A percentile compares a stretch with the other conserved stretches of the same genome.
These are phyloP conservation scores for Hydrolagus colliei DNA, from an alignment of 2,797 vertebrate species.

Conservation along the genomic window DNA sequence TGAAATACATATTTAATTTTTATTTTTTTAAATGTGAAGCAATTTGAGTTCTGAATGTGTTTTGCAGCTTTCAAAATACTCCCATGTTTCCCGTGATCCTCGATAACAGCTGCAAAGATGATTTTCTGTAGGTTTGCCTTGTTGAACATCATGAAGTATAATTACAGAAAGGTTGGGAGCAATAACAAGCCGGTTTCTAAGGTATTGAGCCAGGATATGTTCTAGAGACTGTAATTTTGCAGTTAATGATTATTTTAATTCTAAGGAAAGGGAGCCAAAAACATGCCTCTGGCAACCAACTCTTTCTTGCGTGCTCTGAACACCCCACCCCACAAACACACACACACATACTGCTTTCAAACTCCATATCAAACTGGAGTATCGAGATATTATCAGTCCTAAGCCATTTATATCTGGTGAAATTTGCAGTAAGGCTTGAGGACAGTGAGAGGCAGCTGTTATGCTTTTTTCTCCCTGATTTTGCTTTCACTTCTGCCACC, in stretches of 20 bases:
- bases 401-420: too few relatives aligned
- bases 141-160: background rate
- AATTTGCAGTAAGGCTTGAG: too few relatives aligned
- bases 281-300: background rate
- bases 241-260: too few relatives aligned
- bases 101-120: background rate
- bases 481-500: too few relatives aligned
- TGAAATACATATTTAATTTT: background rate
- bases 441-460: too few relatives aligned
- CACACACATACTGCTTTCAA: background rate
- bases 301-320: background rate
- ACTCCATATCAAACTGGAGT: background rate
- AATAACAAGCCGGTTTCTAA: background rate
- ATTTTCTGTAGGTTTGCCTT: background rate
- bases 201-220: background rate
- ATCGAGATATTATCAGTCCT: too few relatives aligned
- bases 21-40: background rate
- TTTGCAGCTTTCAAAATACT: background rate
- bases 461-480: too few relatives aligned
- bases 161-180: background rate
- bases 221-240: background rate
- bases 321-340: background rate
- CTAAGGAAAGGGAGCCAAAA: too few relatives aligned
- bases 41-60: background rate
- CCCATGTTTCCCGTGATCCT: background rate